Conservation (phyloP, 2,797 vertebrate genomes). For the Hemibagrus guttatus region DNA sequence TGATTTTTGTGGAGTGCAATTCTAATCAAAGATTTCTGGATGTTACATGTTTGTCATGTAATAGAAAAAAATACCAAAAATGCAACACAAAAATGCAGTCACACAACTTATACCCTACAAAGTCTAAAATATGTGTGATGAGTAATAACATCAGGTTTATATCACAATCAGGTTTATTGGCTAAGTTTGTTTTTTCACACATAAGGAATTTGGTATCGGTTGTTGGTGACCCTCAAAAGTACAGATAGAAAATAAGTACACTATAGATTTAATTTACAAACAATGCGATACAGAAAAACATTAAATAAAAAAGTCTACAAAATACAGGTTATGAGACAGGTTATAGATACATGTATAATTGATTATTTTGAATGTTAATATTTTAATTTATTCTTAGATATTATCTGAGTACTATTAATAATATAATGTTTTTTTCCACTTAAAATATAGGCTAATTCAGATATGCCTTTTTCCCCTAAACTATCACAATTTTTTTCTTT, state of each 20-base stretch:
- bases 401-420: neutral
- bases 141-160: no score
- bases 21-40: neutral
- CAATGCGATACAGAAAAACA: no score
- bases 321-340: no score
- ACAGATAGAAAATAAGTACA: no score
- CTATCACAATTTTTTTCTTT: neutral
- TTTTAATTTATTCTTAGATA: neutral
- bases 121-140: neutral
- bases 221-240: no score
- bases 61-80: neutral
- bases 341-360: no score
- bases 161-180: no score
- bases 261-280: no score
- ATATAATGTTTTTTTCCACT: neutral
- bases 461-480: neutral
- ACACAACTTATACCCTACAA: neutral
- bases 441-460: neutral
- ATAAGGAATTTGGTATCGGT: no score
- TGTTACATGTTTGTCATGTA: neutral
- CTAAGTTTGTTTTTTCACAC: no score
- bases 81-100: neutral
- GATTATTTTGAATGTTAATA: neutral
- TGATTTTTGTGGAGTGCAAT: neutral
- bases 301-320: no score